Evolutionary conservation across 2,888 invertebrate species (phyloP).

Genomic region (Phengaris alcon): DNA sequence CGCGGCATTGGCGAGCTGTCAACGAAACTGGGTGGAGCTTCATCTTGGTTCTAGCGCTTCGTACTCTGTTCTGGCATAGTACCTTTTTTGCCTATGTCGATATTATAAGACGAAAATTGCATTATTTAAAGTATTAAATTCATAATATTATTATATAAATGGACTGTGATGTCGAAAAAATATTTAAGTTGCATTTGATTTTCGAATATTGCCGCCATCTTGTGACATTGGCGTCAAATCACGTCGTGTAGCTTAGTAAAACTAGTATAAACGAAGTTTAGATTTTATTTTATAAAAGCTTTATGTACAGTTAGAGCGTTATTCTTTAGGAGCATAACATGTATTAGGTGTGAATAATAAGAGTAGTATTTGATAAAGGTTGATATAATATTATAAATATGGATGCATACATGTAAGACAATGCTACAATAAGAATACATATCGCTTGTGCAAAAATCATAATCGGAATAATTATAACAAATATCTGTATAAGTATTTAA

Average conservation of each 20-base stretch:
- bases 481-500: background rate
- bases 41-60: constrained; percentile 87
- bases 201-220: constrained; percentile 52
- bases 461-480: constrained; percentile 53
- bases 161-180: constrained; percentile 62
- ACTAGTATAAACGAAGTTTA: constrained; percentile 63
- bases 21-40: constrained; percentile 91
- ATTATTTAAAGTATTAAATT: constrained; percentile 34
- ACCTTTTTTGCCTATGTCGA: constrained; percentile 56
- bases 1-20: constrained; percentile 94
- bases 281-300: constrained; percentile 76
- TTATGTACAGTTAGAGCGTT: constrained; percentile 74
- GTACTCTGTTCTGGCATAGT: constrained; percentile 45
- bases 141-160: constrained; percentile 23
- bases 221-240: constrained; percentile 60
- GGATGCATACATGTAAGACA: constrained; percentile 59
- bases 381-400: constrained; percentile 57
- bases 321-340: constrained; percentile 66
- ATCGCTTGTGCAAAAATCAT: constrained; percentile 70
- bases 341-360: constrained; percentile 70
- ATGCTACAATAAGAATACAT: constrained; percentile 77
- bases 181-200: constrained; percentile 51
- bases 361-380: constrained; percentile 75
- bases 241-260: constrained; percentile 67
- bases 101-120: constrained; percentile 52